Evolutionary conservation across 1,140 invertebrate species (phyloP).

Genomic region (Ceratitis capitata): DNA sequence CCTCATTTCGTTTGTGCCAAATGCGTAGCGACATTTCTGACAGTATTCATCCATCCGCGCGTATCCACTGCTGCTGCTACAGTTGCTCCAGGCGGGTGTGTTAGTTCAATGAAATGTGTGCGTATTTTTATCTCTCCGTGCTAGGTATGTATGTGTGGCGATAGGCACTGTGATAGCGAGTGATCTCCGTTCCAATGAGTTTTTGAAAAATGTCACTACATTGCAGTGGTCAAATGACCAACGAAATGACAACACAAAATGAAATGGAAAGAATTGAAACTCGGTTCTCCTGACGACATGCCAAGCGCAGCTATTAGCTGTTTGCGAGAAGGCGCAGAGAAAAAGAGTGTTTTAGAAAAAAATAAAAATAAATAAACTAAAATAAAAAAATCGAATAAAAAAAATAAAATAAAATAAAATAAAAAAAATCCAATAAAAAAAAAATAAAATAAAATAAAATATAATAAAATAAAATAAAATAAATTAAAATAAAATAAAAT

Average conservation of each 20-base stretch:
- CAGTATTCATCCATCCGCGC: slow-evolving; percentile 22
- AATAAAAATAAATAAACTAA: no score
- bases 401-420: no score
- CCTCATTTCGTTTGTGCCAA: slow-evolving; percentile 10
- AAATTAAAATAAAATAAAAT: no score
- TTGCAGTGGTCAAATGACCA: slow-evolving; percentile 17
- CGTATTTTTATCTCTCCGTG: no score
- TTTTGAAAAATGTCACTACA: neutral
- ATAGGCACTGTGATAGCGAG: slow-evolving; percentile 29
- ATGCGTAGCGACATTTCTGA: neutral
- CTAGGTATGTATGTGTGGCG: neutral
- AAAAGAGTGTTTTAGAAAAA: no score
- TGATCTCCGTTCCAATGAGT: slow-evolving; percentile 22
- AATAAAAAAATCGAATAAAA: no score
- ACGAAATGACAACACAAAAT: slow-evolving; percentile 35
- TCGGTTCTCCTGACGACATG: neutral
- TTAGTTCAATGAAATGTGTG: neutral
- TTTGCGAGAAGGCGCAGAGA: no score
- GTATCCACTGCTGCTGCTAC: neutral
- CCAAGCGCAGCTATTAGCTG: neutral
- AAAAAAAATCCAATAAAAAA: no score
- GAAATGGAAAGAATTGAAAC: slow-evolving; percentile 25
- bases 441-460: no score
- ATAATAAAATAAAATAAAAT: no score
- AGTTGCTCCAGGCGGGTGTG: neutral